Percentiles rank a stretch among this genome's conserved stretches.
Evolutionary conservation across 2,888 invertebrate genomes (phyloP).

Genomic region (Drosophila rellima): DNA sequence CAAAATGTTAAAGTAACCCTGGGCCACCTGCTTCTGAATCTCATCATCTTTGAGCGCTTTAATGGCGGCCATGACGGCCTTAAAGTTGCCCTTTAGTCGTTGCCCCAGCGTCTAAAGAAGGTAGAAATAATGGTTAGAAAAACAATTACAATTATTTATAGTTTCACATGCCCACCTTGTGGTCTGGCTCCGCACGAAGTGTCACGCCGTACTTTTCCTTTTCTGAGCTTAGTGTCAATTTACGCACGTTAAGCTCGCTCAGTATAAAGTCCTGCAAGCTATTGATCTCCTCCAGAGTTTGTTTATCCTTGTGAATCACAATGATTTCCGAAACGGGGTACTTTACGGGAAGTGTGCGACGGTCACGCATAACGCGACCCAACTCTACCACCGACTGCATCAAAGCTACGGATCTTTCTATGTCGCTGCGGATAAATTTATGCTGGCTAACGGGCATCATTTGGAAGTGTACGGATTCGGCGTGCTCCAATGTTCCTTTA

Average conservation of each 20-base stretch:
- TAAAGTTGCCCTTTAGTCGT: slow-evolving; percentile 95
- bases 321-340: slow-evolving; percentile 98
- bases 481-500: slow-evolving; percentile 85
- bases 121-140: background rate
- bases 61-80: slow-evolving; percentile 93
- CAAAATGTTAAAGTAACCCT: slow-evolving; percentile 90
- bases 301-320: slow-evolving; percentile 94
- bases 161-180: slow-evolving; percentile 87
- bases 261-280: slow-evolving; percentile 94
- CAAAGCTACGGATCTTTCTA: slow-evolving; percentile 94
- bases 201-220: slow-evolving; percentile 97
- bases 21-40: slow-evolving; percentile 90
- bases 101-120: slow-evolving; percentile 88
- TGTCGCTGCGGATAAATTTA: slow-evolving; percentile 91
- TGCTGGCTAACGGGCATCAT: slow-evolving; percentile 92
- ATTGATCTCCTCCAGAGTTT: slow-evolving; percentile 91
- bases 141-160: background rate
- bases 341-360: slow-evolving; percentile 97
- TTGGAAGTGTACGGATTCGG: slow-evolving; percentile 95
- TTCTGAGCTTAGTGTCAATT: slow-evolving; percentile 93
- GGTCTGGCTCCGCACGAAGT: slow-evolving; percentile 97
- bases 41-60: slow-evolving; percentile 92
- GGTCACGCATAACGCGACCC: slow-evolving; percentile 96
- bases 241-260: slow-evolving; percentile 96
- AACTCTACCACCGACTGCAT: slow-evolving; percentile 99